These are phyloP conservation scores for Oasisia sp. DNA, from an alignment of 2,888 invertebrate species.

Conservation along the genomic window DNA sequence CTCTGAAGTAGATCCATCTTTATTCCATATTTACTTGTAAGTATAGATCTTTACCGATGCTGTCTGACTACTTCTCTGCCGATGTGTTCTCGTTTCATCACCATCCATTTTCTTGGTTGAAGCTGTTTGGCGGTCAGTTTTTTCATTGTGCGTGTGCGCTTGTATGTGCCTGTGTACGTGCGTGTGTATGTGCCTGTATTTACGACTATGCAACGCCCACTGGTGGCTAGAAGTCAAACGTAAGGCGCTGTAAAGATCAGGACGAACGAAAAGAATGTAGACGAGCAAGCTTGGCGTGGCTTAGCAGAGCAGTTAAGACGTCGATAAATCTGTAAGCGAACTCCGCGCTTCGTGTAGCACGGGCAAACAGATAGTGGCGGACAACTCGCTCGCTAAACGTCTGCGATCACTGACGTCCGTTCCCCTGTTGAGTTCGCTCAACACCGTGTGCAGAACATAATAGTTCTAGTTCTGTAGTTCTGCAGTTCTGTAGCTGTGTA, in stretches of 20 bases:
- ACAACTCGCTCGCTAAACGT: background rate
- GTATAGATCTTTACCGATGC: too few relatives aligned
- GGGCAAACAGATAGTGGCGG: background rate
- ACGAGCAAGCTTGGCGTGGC: background rate
- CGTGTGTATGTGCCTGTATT: background rate
- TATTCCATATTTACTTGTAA: too few relatives aligned
- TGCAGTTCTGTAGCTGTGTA: background rate
- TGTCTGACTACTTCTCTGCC: too few relatives aligned
- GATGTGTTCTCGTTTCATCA: too few relatives aligned
- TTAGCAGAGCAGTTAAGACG: background rate
- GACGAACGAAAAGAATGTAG: background rate
- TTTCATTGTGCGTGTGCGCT: background rate
- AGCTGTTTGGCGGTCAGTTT: too few relatives aligned
- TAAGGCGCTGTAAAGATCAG: background rate
- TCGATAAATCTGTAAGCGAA: conserved; percentile 17
- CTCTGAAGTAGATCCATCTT: too few relatives aligned
- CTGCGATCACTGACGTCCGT: background rate
- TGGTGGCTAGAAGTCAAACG: background rate
- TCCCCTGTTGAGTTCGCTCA: background rate
- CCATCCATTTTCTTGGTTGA: too few relatives aligned
- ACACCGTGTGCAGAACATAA: background rate
- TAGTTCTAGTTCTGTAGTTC: background rate
- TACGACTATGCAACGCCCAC: background rate
- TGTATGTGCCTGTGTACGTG: background rate
- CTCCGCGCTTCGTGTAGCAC: background rate